Conservation (phyloP, 2,888 invertebrate species). For the Drymonia ruficornis region DNA sequence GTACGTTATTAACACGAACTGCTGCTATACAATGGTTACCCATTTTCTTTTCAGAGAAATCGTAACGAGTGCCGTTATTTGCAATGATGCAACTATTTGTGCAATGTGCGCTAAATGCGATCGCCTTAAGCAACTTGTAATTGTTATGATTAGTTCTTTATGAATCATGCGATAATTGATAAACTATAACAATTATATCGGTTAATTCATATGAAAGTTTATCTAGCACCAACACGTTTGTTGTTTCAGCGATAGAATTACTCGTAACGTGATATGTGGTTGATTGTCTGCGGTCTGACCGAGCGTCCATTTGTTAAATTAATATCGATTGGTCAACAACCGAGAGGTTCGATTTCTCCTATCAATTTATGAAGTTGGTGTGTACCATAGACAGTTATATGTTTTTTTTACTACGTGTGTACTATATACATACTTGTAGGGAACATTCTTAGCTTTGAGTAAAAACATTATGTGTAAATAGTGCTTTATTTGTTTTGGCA, state of each 20-base stretch:
- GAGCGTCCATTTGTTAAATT: constrained; percentile 49
- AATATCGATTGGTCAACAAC: constrained; percentile 46
- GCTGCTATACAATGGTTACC: constrained; percentile 52
- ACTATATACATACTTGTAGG: background rate
- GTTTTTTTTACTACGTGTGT: too few species aligned
- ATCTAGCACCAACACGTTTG: constrained; percentile 11
- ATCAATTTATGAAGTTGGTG: constrained; percentile 16
- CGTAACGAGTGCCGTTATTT: constrained; percentile 33
- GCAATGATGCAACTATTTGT: constrained; percentile 25
- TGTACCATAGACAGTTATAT: background rate
- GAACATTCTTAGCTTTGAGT: constrained; percentile 12
- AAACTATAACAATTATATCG: background rate
- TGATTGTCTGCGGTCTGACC: constrained; percentile 29
- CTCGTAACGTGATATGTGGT: constrained; percentile 37
- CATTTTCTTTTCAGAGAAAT: constrained; percentile 65
- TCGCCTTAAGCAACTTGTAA: background rate
- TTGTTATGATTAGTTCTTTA: background rate
- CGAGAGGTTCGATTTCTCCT: constrained; percentile 22
- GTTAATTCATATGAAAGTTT: constrained; percentile 2
- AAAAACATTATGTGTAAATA: constrained; percentile 27
- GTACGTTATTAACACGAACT: constrained; percentile 56
- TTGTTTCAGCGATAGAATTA: constrained; percentile 27
- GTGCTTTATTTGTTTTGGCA: constrained; percentile 46
- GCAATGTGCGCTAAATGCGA: constrained; percentile 5
- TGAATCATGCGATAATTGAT: background rate